phyloP scores from a whole-genome alignment of 1,140 invertebrate species.

The Drosophila lini region DNA sequence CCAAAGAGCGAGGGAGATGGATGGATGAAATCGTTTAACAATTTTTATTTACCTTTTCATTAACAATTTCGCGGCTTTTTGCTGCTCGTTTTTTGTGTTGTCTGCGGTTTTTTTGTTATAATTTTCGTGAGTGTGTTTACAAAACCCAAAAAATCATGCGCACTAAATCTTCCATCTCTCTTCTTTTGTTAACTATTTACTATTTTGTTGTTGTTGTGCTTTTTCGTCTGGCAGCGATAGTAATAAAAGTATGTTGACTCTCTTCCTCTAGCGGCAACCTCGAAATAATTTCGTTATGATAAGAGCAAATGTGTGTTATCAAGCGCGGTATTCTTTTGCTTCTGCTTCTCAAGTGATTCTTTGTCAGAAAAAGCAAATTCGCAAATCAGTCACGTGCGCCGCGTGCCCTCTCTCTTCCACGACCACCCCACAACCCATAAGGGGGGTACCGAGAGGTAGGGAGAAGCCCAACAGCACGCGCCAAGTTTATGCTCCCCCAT shows the following conservation, averaged over 20 bases:
- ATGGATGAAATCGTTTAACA: constrained; percentile 38
- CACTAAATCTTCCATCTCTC: constrained; percentile 33
- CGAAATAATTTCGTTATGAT: constrained; percentile 46
- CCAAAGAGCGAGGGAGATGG: not conserved
- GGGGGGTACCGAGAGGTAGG: not conserved
- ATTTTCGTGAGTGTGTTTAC: constrained; percentile 39
- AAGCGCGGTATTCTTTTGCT: constrained; percentile 30
- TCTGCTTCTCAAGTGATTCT: not conserved
- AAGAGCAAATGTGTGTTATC: constrained; percentile 54
- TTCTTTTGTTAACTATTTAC: constrained; percentile 5
- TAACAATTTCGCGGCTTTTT: constrained; percentile 77
- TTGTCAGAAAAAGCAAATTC: constrained; percentile 33
- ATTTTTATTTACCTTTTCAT: constrained; percentile 77
- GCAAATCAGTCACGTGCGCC: constrained; percentile 57
- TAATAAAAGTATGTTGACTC: constrained; percentile 37
- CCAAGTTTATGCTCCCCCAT: constrained; percentile 29
- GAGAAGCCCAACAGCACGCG: constrained; percentile 32
- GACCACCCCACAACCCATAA: not conserved
- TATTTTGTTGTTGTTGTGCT: not conserved
- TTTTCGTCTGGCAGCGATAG: constrained; percentile 28
- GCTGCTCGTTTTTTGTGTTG: constrained; percentile 37
- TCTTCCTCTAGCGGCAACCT: constrained; percentile 24
- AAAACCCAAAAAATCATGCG: constrained; percentile 58
- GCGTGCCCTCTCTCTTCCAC: constrained; percentile 1
- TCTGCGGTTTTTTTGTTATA: constrained; percentile 35